Percentiles rank a stretch among this genome's conserved stretches.
Evolutionary conservation across 1,140 invertebrate species (phyloP).

Genomic region (Dermatophagoides farinae): DNA sequence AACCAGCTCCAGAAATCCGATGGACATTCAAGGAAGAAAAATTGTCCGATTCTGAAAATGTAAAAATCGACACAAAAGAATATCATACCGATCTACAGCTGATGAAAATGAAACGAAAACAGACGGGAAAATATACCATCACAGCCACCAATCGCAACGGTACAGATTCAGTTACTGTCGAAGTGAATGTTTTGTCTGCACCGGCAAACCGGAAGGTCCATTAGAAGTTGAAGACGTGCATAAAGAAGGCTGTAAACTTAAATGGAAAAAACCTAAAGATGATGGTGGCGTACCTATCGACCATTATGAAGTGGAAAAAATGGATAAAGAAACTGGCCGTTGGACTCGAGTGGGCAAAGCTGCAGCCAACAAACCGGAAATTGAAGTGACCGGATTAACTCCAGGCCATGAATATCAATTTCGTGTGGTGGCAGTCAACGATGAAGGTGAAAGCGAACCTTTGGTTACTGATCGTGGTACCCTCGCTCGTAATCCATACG

Average conservation of each 20-base stretch:
- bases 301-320: constrained; percentile 83
- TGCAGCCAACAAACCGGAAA: constrained; percentile 40
- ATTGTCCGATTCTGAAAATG: constrained; percentile 33
- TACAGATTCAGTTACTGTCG: constrained; percentile 6
- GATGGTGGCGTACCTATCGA: constrained; percentile 74
- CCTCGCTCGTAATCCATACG: constrained; percentile 91
- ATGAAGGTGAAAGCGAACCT: constrained; percentile 51
- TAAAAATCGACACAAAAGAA: constrained; percentile 50
- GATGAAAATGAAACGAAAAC: constrained; percentile 56
- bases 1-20: constrained; percentile 71
- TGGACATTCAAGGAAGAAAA: constrained; percentile 44
- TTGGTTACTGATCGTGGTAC: constrained; percentile 61
- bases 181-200: constrained; percentile 43
- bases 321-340: constrained; percentile 48
- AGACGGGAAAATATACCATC: constrained; percentile 76
- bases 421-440: constrained; percentile 80
- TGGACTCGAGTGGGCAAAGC: constrained; percentile 55
- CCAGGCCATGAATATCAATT: constrained; percentile 86
- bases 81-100: constrained; percentile 73
- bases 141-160: constrained; percentile 39
- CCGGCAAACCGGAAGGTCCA: constrained; percentile 60
- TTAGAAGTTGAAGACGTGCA: constrained; percentile 78
- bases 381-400: constrained; percentile 65
- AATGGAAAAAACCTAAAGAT: constrained; percentile 76
- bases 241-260: constrained; percentile 68